These are phyloP conservation scores for Ganaspis brasiliensis DNA, from an alignment of 2,888 invertebrate genomes.

Conservation along the genomic window DNA sequence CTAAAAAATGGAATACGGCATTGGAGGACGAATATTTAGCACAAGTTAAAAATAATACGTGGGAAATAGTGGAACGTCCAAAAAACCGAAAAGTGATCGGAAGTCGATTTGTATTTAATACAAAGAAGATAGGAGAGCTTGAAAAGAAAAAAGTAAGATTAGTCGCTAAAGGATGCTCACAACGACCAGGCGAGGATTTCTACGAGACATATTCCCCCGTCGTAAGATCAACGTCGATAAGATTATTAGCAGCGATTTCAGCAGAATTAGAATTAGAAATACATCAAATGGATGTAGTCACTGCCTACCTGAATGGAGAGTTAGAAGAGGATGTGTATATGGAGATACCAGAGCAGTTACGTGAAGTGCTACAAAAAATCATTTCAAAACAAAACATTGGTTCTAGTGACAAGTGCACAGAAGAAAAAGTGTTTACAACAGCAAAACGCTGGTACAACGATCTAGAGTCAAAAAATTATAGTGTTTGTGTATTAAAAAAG, in stretches of 20 bases:
- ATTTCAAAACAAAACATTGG: slow-evolving; percentile 24
- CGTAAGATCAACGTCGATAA: slow-evolving; percentile 45
- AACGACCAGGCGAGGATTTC: slow-evolving; percentile 51
- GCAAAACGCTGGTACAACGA: not conserved
- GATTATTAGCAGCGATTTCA: slow-evolving; percentile 45
- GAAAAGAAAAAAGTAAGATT: slow-evolving; percentile 4
- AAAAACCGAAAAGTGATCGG: slow-evolving; percentile 28
- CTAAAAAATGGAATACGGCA: slow-evolving; percentile 40
- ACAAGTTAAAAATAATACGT: slow-evolving; percentile 42
- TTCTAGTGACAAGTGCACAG: not conserved
- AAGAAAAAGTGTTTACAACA: not conserved
- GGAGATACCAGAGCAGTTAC: slow-evolving; percentile 48
- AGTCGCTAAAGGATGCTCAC: slow-evolving; percentile 47
- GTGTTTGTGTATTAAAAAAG: slow-evolving; percentile 10
- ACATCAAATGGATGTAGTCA: slow-evolving; percentile 52
- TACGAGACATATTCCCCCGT: slow-evolving; percentile 51
- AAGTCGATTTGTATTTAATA: slow-evolving; percentile 23
- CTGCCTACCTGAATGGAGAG: slow-evolving; percentile 44
- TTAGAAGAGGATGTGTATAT: slow-evolving; percentile 50
- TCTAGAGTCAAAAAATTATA: not conserved
- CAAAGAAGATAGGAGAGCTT: slow-evolving; percentile 2
- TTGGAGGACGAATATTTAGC: slow-evolving; percentile 46
- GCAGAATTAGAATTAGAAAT: slow-evolving; percentile 41
- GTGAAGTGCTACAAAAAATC: slow-evolving; percentile 36
- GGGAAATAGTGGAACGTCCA: slow-evolving; percentile 41